Base-by-base conservation (phyloP, 2,888 invertebrate species). In the Euplexia lucipara region DNA sequence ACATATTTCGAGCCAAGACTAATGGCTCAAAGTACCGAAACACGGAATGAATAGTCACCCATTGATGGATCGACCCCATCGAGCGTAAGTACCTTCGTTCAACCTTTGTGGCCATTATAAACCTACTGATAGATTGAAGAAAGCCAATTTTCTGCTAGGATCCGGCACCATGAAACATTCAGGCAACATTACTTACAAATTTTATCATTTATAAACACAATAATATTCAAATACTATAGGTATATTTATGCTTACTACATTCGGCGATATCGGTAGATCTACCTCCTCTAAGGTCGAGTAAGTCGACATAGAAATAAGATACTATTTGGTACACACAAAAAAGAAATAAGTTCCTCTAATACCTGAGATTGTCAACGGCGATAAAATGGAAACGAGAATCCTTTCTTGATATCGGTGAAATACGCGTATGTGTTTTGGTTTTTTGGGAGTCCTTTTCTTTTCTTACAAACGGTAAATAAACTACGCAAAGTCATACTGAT, bases 341-440 rank as follows among this genome's bases (percentile, higher is more conserved):
- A 72, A 75, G 70, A 69, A 78, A 73, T 72, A 51, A 80, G 79
- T 80, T 75, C 57, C 56, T 58, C 70, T 78, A 75, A 79, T 80
- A 75, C 78, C 70, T 75, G 64, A 78, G 80, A 79, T 79, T 75
- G 80, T 79, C 80, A 79, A 68, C 59, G 63, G 39, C 51, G 79
- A 79, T 79, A 79, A 79, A 75, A 73, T 63, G 75, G 73, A 62
- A 79, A 73, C 70, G 67, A 66, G 68, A 70, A 75, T 70, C 78
- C 75, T 78, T 70, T 70, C 68, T 61, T 64, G 68, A 72, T 79
- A 79, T 75, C 75, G 51, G 75, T 78, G 71, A 79, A 80, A 74
- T 74, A 74, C 66, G 60, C 66, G 66, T 44, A 34, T 45, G 35
- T 74, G 65, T 60, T 59, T 70, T 53, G 48, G 70, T 75, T 65